These are phyloP conservation scores for Drosophila seclusa DNA, from an alignment of 2,888 invertebrate species.

Conservation along the genomic window DNA sequence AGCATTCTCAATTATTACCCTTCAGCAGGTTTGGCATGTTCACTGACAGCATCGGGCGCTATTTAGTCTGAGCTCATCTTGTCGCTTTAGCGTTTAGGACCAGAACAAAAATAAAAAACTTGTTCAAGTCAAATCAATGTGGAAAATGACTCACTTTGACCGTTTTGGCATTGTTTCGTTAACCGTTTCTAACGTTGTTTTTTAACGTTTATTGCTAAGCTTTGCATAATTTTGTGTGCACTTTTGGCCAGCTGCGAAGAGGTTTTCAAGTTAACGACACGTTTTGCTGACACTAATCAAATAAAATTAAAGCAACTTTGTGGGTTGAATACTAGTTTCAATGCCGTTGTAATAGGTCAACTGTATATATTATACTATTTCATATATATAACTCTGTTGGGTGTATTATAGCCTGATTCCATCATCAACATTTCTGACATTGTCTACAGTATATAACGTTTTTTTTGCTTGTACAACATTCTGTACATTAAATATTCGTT, in stretches of 20 bases:
- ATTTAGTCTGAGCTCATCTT: slow-evolving; percentile 67
- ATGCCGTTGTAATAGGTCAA: not conserved
- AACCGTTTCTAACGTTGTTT: slow-evolving; percentile 38
- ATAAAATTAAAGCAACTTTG: slow-evolving; percentile 18
- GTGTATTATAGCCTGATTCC: not conserved
- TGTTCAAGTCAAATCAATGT: slow-evolving; percentile 31
- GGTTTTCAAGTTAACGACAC: slow-evolving; percentile 42
- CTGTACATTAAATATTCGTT: not conserved
- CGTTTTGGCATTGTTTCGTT: slow-evolving; percentile 44
- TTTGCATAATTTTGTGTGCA: slow-evolving; percentile 59
- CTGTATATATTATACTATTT: slow-evolving; percentile 15
- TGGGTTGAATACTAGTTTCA: slow-evolving; percentile 15
- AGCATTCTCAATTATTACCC: not conserved
- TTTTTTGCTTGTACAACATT: not conserved
- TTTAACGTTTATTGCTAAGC: slow-evolving; percentile 14
- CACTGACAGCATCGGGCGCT: slow-evolving; percentile 59
- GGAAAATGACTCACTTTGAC: slow-evolving; percentile 39
- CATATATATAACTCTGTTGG: not conserved
- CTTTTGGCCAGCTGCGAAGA: slow-evolving; percentile 19
- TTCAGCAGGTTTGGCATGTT: slow-evolving; percentile 41
- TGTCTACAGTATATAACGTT: not conserved
- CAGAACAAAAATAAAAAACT: slow-evolving; percentile 42
- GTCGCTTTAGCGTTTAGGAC: slow-evolving; percentile 21
- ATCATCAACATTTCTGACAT: not conserved
- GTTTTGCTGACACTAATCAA: slow-evolving; percentile 44